phyloP scores from a whole-genome alignment of 2,888 invertebrate genomes.

The Caenorhabditis sinica region DNA sequence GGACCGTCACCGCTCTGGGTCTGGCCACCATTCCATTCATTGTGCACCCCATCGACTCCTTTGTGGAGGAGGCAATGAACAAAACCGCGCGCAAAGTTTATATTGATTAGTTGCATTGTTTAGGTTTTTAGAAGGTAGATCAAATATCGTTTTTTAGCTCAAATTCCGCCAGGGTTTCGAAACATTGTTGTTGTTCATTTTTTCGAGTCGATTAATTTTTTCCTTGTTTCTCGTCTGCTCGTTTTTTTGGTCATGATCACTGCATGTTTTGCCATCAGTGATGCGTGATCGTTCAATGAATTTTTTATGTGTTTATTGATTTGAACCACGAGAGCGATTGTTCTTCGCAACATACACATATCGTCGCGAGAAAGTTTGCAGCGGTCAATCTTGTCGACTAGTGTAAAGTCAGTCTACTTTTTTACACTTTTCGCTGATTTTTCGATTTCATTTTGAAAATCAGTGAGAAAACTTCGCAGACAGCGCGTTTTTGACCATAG shows the following conservation, averaged over 20 bases:
- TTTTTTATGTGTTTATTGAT: slow-evolving; percentile 57
- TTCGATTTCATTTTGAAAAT: slow-evolving; percentile 33
- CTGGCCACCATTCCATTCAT: slow-evolving; percentile 93
- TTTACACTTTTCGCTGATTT: slow-evolving; percentile 47
- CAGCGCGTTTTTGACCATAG: neutral
- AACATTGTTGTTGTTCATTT: neutral
- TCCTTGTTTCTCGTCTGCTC: neutral
- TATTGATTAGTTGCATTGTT: slow-evolving; percentile 9
- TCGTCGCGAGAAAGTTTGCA: slow-evolving; percentile 40
- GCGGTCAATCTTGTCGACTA: slow-evolving; percentile 27
- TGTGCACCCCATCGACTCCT: slow-evolving; percentile 92
- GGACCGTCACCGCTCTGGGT: slow-evolving; percentile 87
- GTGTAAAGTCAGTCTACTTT: slow-evolving; percentile 56
- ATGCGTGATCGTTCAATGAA: slow-evolving; percentile 52
- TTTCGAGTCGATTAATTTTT: slow-evolving; percentile 13
- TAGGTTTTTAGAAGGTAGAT: neutral
- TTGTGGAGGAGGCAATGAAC: slow-evolving; percentile 86
- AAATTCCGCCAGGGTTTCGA: slow-evolving; percentile 11
- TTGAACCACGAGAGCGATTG: slow-evolving; percentile 59
- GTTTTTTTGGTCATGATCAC: neutral
- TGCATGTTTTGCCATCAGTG: slow-evolving; percentile 32
- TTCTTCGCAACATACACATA: slow-evolving; percentile 54
- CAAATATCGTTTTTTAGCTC: neutral
- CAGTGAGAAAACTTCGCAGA: neutral
- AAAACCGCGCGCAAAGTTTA: slow-evolving; percentile 76